Base-by-base conservation (phyloP, 1,140 invertebrate genomes). In the Hesperophylax magnus region DNA sequence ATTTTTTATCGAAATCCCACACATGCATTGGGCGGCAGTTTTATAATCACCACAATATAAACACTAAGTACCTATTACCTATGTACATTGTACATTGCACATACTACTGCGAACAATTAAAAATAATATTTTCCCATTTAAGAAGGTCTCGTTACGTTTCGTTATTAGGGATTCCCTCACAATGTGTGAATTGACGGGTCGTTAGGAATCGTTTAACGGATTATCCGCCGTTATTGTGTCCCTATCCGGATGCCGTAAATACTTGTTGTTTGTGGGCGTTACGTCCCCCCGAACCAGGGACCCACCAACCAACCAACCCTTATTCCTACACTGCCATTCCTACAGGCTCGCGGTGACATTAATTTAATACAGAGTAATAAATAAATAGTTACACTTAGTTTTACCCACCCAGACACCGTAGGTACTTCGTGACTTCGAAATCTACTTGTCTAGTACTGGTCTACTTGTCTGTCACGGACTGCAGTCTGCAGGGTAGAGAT, bases 201-300 rank as follows among this genome's bases (percentile, higher is more conserved):
- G 82, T 84, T 83, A 81, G 79, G 71, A 84, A 84, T 84, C 82
- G 82, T 84, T 84, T 84, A 84, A 84, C 60, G 77, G 82, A 84
- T 84, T 84, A 84, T 84, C 80, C 79, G 14, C 34, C 18, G n/a
- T 75, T 18, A 58, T 79, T 79, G 72, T 77, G 81, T n/a, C 63
- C 63, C 71, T 34, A 81, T 81, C 77, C 81, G 77, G 81, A 78
- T 81, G 61, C 74, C 24, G 15, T 34, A 34, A n/a, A 27, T 22
- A n/a, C 39, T 47, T 52, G 69, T 39, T 78, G 77, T 71, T 60
- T 71, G 53, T 79, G 63, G 77, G 77, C 77, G 65, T 77, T 53
- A 71, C 67, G 27, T 52, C 34, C 60, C 27, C 14, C 24, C 17
- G 75, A 24, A 17, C 56, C 58, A 18, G 60, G 58, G 39, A 47